Evolutionary conservation across 2,113 vertebrate species (phyloP), one percentile per base, ranked within the genome.

Genomic region (Pelmatolapia mariae): DNA sequence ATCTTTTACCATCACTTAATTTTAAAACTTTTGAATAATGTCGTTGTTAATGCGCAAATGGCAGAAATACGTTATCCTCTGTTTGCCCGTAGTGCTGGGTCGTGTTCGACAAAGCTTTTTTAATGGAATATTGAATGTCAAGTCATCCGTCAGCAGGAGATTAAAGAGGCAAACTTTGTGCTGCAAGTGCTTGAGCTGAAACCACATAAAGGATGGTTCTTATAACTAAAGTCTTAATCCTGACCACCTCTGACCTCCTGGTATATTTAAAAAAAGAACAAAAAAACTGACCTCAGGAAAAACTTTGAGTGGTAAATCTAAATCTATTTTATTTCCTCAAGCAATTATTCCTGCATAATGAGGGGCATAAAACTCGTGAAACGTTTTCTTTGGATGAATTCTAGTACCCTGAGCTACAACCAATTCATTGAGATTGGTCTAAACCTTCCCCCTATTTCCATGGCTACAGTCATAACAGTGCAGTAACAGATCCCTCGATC

Each of bases 71-170:
- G 15, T 87, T 82, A 84, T 83, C 68, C 61, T 88, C 29, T 50
- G 19, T 59, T 59, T 87, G 52, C 79, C 52, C 15, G 10, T 29
- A 40, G 79, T 52, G 26, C 16, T 10, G 50, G 73, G n/a, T 43
- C 71, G 47, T n/a, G 71, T 24, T 86, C 24, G 2, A 63, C 54
- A 38, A 80, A 66, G 52, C 47, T 47, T 83, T 81, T 90, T 87
- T 76, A 90, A 90, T 89, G 81, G 57, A 92, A 92, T 82, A 91
- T 88, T 86, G 33, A 84, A 92, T 85, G 86, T 89, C 83, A 66
- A 80, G 87, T 86, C 56, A 47, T 95, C 92, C 54, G 52, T 94
- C 93, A 91, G 52, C 76, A 36, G 29, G 86, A 88, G 92, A 95
- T 93, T 93, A 90, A 90, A 90, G 68, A 61, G 59, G 71, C 68